Base-by-base conservation (phyloP, 2,888 invertebrate species). In the Apamea epomidion region DNA sequence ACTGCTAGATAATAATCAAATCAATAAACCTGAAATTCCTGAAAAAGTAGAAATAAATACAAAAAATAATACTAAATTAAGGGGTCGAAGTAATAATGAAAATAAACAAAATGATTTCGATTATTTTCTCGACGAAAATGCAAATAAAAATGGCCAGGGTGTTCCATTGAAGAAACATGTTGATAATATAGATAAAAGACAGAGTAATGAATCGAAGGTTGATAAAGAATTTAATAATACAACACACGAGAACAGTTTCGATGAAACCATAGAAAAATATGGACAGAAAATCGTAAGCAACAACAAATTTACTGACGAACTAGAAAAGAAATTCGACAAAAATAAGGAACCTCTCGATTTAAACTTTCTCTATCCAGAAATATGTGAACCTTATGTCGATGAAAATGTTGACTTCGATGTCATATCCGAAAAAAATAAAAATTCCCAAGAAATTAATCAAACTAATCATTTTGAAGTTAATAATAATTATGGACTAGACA, bases 211-310 rank as follows among this genome's bases (percentile, higher is more conserved):
- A 74, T 72, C 42, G 2, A 77, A 76, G 32, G 8, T 3, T 10
- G 72, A 16, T 18, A 45, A 76, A 62, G 29, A 69, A 76, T 72
- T 71, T 21, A 83, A 54, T 4, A 25, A 64, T 25, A 45, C 62
- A 8, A 18, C 45, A 0, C 65, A 58, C 0, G 58, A 69, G 0
- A 80, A 73, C 7, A 69, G 37, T 37, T 58, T 76, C 10, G 0
- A 6, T 1, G 68, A 60, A 1, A 32, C 54, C 12, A 78, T 21
- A 0, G 48, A 78, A 82, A 74, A 62, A n/a, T 16, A 71, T 75
- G 90, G 74, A 29, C 91, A 87, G 0, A 90, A 89, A 89, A 80
- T 91, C 6, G 64, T 90, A 32, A 89, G 88, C 73, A 90, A 91
- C 8, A n/a, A 86, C 0, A 80, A 85, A 69, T 0, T 78, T 0